Base-by-base conservation (phyloP, 1,140 invertebrate species). In the Habropoda laboriosa region DNA sequence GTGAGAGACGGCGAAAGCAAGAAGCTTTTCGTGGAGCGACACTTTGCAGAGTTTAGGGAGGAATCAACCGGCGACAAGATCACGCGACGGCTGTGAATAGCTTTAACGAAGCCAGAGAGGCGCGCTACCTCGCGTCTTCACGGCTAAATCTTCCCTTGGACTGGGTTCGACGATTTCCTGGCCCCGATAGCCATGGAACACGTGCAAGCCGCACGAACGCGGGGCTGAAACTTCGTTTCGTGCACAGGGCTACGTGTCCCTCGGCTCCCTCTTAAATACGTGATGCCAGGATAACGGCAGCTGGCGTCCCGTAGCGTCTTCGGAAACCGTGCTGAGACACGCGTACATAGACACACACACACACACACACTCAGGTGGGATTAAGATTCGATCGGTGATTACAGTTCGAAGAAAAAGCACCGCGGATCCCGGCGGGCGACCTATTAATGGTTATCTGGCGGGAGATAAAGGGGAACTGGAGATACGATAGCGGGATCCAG, bases 211-310 rank as follows among this genome's bases (percentile, higher is more conserved):
- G 24, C 30, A 38, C 51, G 27, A 18, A 27, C 38, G 8, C 35
- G 10, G 27, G 16, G 40, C 4, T 30, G 53, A 68, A 68, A 67
- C 53, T 68, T 68, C 24, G 63, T 51, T 47, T 57, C n/a, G 45
- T 32, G 47, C 42, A 51, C 70, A 51, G 27, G 21, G 32, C 86
- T 89, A 91, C 89, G 90, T 88, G 89, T 89, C 87, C 89, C 83
- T 89, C 89, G 90, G 89, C 87, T 89, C 86, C 86, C 87, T 90
- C 90, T 91, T 90, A 90, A 91, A 91, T 92, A 92, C 91, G 90
- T 91, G 90, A 91, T 88, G 86, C 81, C 64, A 27, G 86, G 77
- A 87, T 89, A 88, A 90, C 89, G 77, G 85, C 71, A n/a, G 21
- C 68, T 78, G 82, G 85, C 86, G 87, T 90, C 86, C 84, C 85